phyloP scores from a whole-genome alignment of 2,888 invertebrate species.

The Netelia virgata region DNA sequence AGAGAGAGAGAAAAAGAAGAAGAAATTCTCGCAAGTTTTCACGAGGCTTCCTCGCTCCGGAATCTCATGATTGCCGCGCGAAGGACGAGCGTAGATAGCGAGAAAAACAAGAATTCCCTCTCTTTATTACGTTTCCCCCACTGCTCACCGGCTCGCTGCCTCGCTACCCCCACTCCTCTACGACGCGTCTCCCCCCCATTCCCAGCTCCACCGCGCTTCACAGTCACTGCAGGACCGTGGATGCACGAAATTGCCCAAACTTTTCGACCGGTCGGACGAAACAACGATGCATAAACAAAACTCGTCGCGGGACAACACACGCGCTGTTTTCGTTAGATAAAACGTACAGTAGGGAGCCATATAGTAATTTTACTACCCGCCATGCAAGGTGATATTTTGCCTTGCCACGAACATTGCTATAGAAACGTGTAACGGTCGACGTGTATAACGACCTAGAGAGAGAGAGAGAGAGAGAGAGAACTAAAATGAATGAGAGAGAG shows the following conservation, averaged over 20 bases:
- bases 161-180: too few relatives aligned
- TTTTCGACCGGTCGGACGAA: constrained; percentile 22
- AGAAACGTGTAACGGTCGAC: too few relatives aligned
- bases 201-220: not conserved
- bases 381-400: too few relatives aligned
- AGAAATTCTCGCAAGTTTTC: constrained; percentile 3
- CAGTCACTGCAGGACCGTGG: not conserved
- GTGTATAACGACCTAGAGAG: too few relatives aligned
- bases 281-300: constrained; percentile 20
- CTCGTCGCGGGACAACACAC: not conserved
- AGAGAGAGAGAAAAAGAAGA: not conserved
- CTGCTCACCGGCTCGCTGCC: too few relatives aligned
- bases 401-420: too few relatives aligned
- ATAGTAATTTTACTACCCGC: too few relatives aligned
- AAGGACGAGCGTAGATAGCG: not conserved
- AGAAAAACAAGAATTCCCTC: constrained; percentile 12
- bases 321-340: too few relatives aligned
- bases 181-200: not conserved
- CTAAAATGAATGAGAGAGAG: too few relatives aligned
- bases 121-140: constrained; percentile 12
- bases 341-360: too few relatives aligned
- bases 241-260: constrained; percentile 25
- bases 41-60: not conserved
- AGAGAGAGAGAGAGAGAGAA: not conserved
- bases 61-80: constrained; percentile 17